Conservation (phyloP, 2,797 vertebrate genomes). For the Rallus crepitans region DNA sequence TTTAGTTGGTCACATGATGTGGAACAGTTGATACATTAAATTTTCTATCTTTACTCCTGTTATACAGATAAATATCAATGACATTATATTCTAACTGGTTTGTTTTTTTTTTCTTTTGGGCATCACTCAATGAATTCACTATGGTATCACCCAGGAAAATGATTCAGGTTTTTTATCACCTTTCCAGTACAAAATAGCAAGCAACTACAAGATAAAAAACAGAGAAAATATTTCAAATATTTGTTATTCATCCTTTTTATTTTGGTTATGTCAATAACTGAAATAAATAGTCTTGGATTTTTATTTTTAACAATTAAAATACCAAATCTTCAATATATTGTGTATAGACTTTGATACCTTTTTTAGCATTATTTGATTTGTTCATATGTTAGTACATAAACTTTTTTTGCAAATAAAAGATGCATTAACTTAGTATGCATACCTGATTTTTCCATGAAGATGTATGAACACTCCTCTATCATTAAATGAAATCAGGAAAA, state of each 20-base stretch:
- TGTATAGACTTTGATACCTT: neutral
- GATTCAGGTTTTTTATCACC: neutral
- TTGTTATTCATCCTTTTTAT: neutral
- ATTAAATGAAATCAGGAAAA: neutral
- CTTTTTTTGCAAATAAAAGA: neutral
- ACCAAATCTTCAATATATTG: neutral
- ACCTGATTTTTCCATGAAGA: neutral
- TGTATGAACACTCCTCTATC: neutral
- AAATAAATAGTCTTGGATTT: neutral
- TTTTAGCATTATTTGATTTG: neutral
- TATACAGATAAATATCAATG: neutral
- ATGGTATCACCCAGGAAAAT: neutral
- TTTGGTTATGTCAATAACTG: neutral
- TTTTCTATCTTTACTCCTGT: neutral
- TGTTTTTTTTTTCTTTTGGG: neutral
- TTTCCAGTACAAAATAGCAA: neutral
- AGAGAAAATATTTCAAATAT: neutral
- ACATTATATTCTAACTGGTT: neutral
- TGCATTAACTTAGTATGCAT: neutral
- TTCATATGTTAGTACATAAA: neutral
- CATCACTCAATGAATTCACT: neutral
- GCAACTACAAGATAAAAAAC: neutral
- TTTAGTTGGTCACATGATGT: neutral
- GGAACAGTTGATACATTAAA: neutral
- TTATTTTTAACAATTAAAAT: neutral